These are phyloP conservation scores for Trichomycterus rosablanca DNA, from an alignment of 2,113 vertebrate genomes.

Conservation along the genomic window DNA sequence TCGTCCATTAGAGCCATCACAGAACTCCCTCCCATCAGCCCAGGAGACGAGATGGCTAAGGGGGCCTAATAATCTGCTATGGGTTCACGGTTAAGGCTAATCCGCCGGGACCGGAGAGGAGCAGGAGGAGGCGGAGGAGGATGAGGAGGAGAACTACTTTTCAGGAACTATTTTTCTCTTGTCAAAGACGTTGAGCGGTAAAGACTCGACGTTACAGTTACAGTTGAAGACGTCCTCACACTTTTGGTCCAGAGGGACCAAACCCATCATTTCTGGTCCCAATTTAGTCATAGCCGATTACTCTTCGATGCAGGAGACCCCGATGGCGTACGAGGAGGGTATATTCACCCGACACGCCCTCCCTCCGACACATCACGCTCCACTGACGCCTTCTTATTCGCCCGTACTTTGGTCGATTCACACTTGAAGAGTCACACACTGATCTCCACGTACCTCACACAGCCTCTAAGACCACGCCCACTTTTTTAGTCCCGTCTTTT, in stretches of 20 bases:
- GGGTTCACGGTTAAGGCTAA: slow-evolving; percentile 30
- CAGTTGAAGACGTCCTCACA: slow-evolving; percentile 1
- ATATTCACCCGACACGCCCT: too few relatives aligned
- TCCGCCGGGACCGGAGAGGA: slow-evolving; percentile 19
- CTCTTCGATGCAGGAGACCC: too few relatives aligned
- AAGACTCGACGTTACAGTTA: slow-evolving; percentile 9
- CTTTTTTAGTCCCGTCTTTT: too few relatives aligned
- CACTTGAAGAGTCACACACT: too few relatives aligned
- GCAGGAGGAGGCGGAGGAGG: neutral
- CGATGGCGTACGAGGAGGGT: too few relatives aligned
- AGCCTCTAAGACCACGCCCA: too few relatives aligned
- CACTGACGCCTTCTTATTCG: too few relatives aligned
- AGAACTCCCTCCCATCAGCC: slow-evolving; percentile 50
- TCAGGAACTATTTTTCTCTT: slow-evolving; percentile 33
- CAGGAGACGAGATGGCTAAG: slow-evolving; percentile 49
- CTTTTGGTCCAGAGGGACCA: neutral
- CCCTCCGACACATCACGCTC: too few relatives aligned
- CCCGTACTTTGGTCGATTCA: too few relatives aligned
- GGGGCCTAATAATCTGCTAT: slow-evolving; percentile 47
- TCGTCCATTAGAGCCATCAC: slow-evolving; percentile 78
- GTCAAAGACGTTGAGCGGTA: slow-evolving; percentile 23
- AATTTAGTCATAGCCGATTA: too few relatives aligned
- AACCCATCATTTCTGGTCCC: too few relatives aligned
- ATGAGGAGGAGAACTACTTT: slow-evolving; percentile 30
- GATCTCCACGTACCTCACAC: too few relatives aligned